Evolutionary conservation across 92 coral and sea anemone genomes (phyloP), one percentile per base, ranked within the genome.

Genomic region (Epizoanthus ramosus): DNA sequence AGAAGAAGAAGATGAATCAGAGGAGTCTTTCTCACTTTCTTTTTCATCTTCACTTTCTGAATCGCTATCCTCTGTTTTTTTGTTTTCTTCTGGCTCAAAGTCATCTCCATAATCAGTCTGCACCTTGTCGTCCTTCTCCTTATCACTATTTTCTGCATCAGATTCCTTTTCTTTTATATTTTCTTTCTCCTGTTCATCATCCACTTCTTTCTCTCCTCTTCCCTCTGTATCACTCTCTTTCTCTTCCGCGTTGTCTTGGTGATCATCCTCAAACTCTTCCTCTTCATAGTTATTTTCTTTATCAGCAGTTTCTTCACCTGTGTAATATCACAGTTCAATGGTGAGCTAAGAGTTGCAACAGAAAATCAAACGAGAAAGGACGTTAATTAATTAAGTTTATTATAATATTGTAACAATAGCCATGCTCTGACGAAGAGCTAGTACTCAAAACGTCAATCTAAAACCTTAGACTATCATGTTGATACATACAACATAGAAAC

Each of bases 41-140:
- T 65, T 69, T 73, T 85, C 83, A 9, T 73, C 66, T 71, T 88
- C 90, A 12, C 83, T 45, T 68, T 79, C 92, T 19, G 86, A 68
- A 5, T 81, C 73, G 43, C 66, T 64, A 28, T 79, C 84, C n/a
- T 66, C 75, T 23, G 54, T 15, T 63, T 90, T 79, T 45, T 61
- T 88, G 71, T 90, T 86, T 66, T 76, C 92, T 64, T 92, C 95
- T 0, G 91, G 75, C 59, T 94, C 92, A 71, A 91, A 92, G 60
- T 89, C 97, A 74, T 90, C 92, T 35, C 85, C 85, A 70, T 92
- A 93, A 58, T 83, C 73, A 8, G 24, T 80, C 57, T 85, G 88
- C 3, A 81, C 88, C 4, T 80, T 81, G 68, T 89, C 88, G 68
- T 89, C 88, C 74, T 92, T 84, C 33, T 88, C 90, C 3, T 52